Base-by-base conservation (phyloP, 2,888 invertebrate species). In the Leucophora obtusa region DNA sequence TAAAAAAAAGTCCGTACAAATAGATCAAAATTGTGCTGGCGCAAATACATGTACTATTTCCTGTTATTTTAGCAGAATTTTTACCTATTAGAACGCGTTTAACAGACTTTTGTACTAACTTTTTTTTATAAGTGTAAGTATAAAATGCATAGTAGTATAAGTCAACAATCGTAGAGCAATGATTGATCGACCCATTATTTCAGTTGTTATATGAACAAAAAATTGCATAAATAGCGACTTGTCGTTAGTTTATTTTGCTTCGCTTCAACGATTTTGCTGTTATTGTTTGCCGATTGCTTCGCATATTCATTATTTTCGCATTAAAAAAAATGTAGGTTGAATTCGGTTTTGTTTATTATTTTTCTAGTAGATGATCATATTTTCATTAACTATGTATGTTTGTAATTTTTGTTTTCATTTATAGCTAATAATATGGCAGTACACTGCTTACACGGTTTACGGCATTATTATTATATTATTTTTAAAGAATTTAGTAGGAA, bases 271-370 rank as follows among this genome's bases (percentile, higher is more conserved):
- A 56, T 56, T 75, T 75, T 62, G 17, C 35, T 24, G 7, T 7
- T 7, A 24, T 24, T 3, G 24, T 24, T 5, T 24, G n/a, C 15
- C n/a, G 15, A 51, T 43, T 56, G 15, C 5, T 21, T n/a, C 15
- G 14, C 9, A 33, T 66, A 65, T 73, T 73, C 24, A 35, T 51
- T 38, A 51, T 35, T 24, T 38, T 59, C 11, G 58, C 24, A 66
- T 66, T 59, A n/a, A 53, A 66, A 66, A 47, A 28, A 59, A 74
- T 59, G 51, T 59, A 74, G 59, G 73, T 74, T 59, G 58, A 50
- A 43, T 51, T 56, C 28, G 21, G 24, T 66, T 72, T 9, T 15
- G 9, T 33, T 56, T 53, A 17, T 43, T 54, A 33, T 21, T 21
- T 43, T 56, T 54, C 7, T 28, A 17, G 38, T 50, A 63, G 50